phyloP scores from a whole-genome alignment of 2,888 invertebrate genomes.

The Leptura quadrifasciata region DNA sequence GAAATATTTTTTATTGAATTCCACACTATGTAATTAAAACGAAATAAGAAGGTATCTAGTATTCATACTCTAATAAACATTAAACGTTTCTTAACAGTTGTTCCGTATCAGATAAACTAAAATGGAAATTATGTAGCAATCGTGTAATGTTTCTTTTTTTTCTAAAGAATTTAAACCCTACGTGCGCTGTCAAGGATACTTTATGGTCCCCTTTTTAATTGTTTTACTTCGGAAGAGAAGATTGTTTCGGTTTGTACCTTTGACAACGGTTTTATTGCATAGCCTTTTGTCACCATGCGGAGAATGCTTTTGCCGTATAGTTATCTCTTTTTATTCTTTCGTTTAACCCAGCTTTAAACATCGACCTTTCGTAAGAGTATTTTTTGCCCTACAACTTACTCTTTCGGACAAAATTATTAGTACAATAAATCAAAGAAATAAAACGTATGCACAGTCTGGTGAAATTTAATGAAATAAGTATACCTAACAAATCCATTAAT shows the following conservation, averaged over 20 bases:
- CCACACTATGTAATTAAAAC: background rate
- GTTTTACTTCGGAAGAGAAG: conserved; percentile 59
- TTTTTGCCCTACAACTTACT: background rate
- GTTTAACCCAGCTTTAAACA: background rate
- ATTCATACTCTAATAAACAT: conserved; percentile 1
- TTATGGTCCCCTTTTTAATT: conserved; percentile 62
- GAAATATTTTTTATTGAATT: conserved; percentile 7
- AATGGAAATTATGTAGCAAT: conserved; percentile 53
- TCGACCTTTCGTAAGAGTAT: background rate
- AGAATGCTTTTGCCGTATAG: conserved; percentile 50
- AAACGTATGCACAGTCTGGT: no score
- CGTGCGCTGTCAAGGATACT: conserved; percentile 64
- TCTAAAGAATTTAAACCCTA: conserved; percentile 60
- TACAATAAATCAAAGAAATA: no score
- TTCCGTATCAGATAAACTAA: conserved; percentile 29
- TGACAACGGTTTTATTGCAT: conserved; percentile 62
- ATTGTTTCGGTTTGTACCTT: conserved; percentile 59
- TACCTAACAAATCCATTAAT: no score
- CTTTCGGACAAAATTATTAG: background rate
- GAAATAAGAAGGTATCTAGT: conserved; percentile 7
- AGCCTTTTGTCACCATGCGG: conserved; percentile 54
- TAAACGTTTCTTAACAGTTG: background rate
- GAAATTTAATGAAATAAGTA: no score
- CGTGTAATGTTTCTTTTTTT: conserved; percentile 53
- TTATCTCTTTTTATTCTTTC: conserved; percentile 11